A percentile compares a stretch with the other conserved stretches of the same genome.
Evolutionary conservation across 2,797 vertebrate species (phyloP).

Genomic region (Pseudocheirus occidentalis): DNA sequence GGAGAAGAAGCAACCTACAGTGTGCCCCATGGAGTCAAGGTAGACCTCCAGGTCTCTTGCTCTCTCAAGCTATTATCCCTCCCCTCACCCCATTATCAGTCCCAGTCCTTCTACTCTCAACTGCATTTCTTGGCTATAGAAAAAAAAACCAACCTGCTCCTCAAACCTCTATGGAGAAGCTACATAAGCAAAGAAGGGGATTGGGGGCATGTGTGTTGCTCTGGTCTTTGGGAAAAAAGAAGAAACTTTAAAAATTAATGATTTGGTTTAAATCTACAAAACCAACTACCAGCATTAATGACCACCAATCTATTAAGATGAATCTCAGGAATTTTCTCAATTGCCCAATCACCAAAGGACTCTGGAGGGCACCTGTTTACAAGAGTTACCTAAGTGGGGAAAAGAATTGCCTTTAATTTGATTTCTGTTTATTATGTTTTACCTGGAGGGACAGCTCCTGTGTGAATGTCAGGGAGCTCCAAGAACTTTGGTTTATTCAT

Average conservation of each 20-base stretch:
- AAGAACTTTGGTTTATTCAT: neutral
- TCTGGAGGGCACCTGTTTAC: neutral
- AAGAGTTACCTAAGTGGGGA: neutral
- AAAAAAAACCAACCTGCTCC: neutral
- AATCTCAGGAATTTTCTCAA: neutral
- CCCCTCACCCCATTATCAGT: neutral
- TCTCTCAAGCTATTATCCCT: fast-evolving
- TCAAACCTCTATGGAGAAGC: neutral
- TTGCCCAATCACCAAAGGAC: neutral
- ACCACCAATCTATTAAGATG: neutral
- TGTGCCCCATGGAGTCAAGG: constrained; percentile 56
- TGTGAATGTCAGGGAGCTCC: neutral
- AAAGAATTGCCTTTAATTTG: neutral
- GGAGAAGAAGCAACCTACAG: constrained; percentile 2
- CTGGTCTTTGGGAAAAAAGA: neutral
- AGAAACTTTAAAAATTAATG: neutral
- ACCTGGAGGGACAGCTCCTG: neutral
- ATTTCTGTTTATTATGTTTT: neutral
- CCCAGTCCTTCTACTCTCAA: neutral
- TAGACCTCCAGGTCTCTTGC: neutral
- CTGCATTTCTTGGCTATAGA: neutral
- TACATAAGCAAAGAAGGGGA: neutral
- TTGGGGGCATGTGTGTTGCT: neutral
- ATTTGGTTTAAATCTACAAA: neutral
- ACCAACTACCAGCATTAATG: neutral